Conservation (phyloP, 2,888 invertebrate species). For the Heliconius hortense region DNA sequence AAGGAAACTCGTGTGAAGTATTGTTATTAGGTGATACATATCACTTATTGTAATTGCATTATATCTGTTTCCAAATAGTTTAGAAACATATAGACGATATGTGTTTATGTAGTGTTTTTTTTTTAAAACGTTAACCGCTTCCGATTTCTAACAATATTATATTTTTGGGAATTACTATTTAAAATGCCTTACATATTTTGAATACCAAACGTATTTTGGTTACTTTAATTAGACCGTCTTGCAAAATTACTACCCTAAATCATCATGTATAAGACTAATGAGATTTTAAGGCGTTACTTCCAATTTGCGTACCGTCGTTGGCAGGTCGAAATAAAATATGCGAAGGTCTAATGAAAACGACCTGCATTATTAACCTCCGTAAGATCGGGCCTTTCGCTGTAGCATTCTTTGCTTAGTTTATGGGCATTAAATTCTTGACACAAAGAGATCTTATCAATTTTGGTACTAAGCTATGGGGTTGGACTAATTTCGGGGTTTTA, state of each 20-base stretch:
- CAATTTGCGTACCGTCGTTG: constrained; percentile 27
- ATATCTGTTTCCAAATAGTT: no score
- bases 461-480: constrained; percentile 5
- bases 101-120: no score
- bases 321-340: constrained; percentile 32
- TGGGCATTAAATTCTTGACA: constrained; percentile 26
- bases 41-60: no score
- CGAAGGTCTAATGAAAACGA: constrained; percentile 34
- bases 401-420: constrained; percentile 26
- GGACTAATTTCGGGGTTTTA: background rate
- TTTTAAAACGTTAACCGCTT: no score
- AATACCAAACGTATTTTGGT: background rate
- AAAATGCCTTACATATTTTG: background rate
- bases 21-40: no score
- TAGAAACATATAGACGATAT: no score
- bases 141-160: no score
- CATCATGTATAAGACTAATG: constrained; percentile 27
- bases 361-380: constrained; percentile 29
- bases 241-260: constrained; percentile 16
- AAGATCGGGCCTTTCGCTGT: constrained; percentile 23
- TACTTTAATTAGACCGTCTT: constrained; percentile 3
- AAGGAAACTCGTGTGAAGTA: no score
- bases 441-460: constrained; percentile 25
- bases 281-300: constrained; percentile 26
- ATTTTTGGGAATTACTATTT: background rate